Base-by-base conservation (phyloP, 2,888 invertebrate species). In the Mamestra brassicae region DNA sequence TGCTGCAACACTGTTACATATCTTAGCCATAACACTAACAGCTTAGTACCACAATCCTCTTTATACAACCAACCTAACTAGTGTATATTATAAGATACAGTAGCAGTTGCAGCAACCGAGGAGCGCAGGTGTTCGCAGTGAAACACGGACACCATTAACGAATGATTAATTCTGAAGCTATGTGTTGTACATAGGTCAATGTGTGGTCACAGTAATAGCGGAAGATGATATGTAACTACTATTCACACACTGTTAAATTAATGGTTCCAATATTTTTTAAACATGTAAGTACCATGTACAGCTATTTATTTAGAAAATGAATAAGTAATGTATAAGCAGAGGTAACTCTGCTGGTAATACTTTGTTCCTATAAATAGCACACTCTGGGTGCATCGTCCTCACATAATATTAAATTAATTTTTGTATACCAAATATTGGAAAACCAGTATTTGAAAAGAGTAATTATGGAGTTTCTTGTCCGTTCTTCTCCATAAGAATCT, bases 131-230 rank as follows among this genome's bases (percentile, higher is more conserved):
- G 90, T 76, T 78, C 58, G 47, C 34, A 38, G 74, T 85, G 72
- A 84, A 83, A 87, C 87, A 88, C 80, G 78, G 83, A 85, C 79
- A 81, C 87, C 85, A 90, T 91, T 90, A 89, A 85, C 89, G 86
- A 91, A 91, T 91, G 89, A 92, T 90, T 91, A 90, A 92, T 90
- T 88, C 85, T 83, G 63, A 74, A 82, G 81, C 82, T 87, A 84
- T 86, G 81, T 66, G 42, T 58, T 42, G 55, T 55, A 69, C 84
- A 50, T 57, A 64, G 69, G 75, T 80, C 61, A 74, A 42, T 15
- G 75, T 11, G 70, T 6, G 74, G 84, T 71, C 36, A 0, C 61
- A 78, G 26, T 83, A 10, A 2, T 8, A 74, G 85, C 73, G 87
- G 65, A 10, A 34, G 38, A 26, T 15, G 7, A 3, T 36, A 7